Evolutionary conservation across 2,797 vertebrate species (phyloP), one percentile per base, ranked within the genome.

Genomic region (Eulemur mongoz): DNA sequence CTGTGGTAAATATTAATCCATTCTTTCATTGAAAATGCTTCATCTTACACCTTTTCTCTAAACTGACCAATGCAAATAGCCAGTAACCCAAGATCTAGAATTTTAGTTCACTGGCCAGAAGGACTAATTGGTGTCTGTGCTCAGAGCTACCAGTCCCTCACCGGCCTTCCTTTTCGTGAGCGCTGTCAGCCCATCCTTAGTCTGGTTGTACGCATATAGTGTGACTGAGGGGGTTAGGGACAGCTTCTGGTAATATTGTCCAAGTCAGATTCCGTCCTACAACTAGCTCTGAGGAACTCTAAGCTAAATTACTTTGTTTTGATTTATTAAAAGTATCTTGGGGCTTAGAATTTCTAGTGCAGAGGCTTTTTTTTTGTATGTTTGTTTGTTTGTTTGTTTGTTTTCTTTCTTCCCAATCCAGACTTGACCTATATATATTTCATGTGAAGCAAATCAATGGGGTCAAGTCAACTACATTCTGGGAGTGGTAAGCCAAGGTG

Each of bases 1-100:
- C 86, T 98, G 97, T 98, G 96, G 97, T 96, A 81, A 79, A 92
- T 95, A 94, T 96, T 75, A 84, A 57, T 94, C 84, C 87, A 43
- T 91, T 97, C 72, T 90, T 57, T 88, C 88, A 59, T 32, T 82
- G 93, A 96, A 63, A 92, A 65, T 35, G 75, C 23, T 45, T 95
- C 81, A 11, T 88, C 91, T 87, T 38, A 54, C 43, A 54, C 43
- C 89, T 73, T 95, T 92, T 83, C 35, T 89, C 40, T 95, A 89
- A 89, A 76, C 61, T 59, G 80, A 82, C 81, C 93, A 57, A 75
- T 95, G 61, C 69, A 85, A 83, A 82, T 81, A 94, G 70, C 95
- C 50, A 86, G n/a, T 69, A 92, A 92, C 86, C 93, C 75, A 75
- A 84, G 91, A n/a, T 73, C 50, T 91, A 81, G 70, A 89, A 89